These are phyloP conservation scores for Oedothorax gibbosus DNA, from an alignment of 1,140 invertebrate species.

Conservation along the genomic window DNA sequence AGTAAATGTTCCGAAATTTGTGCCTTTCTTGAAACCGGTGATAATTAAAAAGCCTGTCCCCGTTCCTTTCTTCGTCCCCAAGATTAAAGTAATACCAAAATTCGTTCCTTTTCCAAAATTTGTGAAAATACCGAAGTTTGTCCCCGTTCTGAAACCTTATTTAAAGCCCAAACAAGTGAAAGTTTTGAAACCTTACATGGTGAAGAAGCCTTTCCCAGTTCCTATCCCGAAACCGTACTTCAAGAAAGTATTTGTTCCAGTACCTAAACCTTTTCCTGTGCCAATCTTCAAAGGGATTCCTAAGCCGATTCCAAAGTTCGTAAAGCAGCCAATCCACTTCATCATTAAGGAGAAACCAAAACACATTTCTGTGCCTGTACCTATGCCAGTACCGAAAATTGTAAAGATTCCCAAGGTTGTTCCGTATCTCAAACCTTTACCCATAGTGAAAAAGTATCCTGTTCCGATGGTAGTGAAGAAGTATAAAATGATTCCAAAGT, in stretches of 20 bases:
- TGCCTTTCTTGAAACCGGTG: conserved; percentile 37
- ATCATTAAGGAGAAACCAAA: conserved; percentile 42
- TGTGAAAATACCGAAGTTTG: conserved; percentile 43
- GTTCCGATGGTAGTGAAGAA: conserved; percentile 32
- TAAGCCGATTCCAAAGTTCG: conserved; percentile 41
- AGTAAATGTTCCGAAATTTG: conserved; percentile 40
- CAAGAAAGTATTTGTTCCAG: conserved; percentile 32
- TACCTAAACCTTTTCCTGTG: conserved; percentile 30
- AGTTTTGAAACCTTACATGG: conserved; percentile 39
- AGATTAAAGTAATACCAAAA: conserved; percentile 55
- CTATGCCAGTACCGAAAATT: conserved; percentile 36
- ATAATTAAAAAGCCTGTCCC: conserved; percentile 36
- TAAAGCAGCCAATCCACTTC: conserved; percentile 49
- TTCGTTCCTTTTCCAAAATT: conserved; percentile 48
- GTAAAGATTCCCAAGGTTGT: conserved; percentile 46
- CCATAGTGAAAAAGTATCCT: conserved; percentile 39
- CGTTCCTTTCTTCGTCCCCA: conserved; percentile 28
- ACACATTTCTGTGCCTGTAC: conserved; percentile 18
- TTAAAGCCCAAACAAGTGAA: conserved; percentile 42
- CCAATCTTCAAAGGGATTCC: conserved; percentile 45
- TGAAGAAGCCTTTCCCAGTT: conserved; percentile 40
- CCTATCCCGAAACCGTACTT: conserved; percentile 45
- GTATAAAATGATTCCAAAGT: conserved; percentile 35
- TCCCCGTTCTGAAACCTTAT: conserved; percentile 36
- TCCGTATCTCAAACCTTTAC: conserved; percentile 18